Conservation (phyloP, 1,140 invertebrate species). For the Ceratosolen fusciceps region DNA sequence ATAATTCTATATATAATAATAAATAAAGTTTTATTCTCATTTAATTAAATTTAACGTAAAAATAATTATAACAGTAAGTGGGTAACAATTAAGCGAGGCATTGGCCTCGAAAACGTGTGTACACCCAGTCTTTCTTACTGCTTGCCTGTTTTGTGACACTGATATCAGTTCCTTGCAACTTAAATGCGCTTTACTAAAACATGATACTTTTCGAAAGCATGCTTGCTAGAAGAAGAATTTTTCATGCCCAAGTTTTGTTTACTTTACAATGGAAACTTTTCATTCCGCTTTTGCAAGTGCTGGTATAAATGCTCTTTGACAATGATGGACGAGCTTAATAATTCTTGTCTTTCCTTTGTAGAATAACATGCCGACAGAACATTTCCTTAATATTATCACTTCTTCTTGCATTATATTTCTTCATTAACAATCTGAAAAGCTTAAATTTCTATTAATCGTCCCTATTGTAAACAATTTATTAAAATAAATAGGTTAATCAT, state of each 20-base stretch:
- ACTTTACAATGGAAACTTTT: slow-evolving; percentile 13
- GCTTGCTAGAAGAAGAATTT: neutral
- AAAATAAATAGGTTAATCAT: no score
- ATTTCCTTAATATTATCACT: neutral
- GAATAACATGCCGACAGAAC: neutral
- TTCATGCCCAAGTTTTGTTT: neutral
- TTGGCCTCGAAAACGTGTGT: neutral
- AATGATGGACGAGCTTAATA: slow-evolving; percentile 1
- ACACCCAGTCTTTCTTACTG: neutral
- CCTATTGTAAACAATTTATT: no score
- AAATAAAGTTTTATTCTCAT: neutral
- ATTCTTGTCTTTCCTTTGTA: neutral
- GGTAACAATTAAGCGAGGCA: neutral
- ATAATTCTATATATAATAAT: no score
- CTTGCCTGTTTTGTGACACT: neutral
- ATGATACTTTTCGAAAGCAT: slow-evolving; percentile 16
- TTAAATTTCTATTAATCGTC: no score
- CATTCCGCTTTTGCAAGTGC: slow-evolving; percentile 1
- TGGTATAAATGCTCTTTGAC: slow-evolving; percentile 7
- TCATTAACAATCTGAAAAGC: no score
- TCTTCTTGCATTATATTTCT: neutral
- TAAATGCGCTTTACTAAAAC: neutral
- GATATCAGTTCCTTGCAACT: neutral
- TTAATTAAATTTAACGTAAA: neutral
- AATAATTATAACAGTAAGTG: neutral